Conservation (phyloP, 2,797 vertebrate genomes). For the Hylomyscus alleni region DNA sequence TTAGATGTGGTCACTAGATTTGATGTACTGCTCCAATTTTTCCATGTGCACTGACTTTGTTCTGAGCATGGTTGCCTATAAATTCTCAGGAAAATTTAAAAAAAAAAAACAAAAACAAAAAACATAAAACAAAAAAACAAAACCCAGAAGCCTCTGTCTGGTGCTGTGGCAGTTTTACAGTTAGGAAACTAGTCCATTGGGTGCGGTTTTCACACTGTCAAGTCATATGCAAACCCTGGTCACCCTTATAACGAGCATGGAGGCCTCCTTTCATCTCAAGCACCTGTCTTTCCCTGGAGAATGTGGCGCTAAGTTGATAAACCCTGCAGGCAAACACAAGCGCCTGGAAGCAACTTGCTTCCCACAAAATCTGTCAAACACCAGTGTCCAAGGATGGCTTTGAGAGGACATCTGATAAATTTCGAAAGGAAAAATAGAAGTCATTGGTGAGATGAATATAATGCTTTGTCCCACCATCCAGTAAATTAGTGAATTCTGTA, state of each 20-base stretch:
- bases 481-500: background rate
- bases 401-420: background rate
- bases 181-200: background rate
- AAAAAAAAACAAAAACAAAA: too few relatives aligned
- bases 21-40: background rate
- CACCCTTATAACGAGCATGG: background rate
- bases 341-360: background rate
- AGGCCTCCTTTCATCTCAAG: background rate
- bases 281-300: background rate
- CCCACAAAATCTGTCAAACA: constrained; percentile 12
- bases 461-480: background rate
- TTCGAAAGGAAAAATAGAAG: background rate
- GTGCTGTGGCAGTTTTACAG: background rate
- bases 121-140: background rate
- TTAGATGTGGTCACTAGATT: background rate
- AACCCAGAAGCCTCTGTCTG: background rate
- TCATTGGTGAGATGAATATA: background rate
- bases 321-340: background rate
- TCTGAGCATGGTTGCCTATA: background rate
- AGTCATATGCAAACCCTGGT: background rate
- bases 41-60: background rate
- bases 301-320: background rate
- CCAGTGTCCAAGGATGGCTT: background rate
- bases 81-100: background rate
- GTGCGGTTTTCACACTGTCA: background rate